A percentile compares a stretch with the other conserved stretches of the same genome.
Evolutionary conservation across 2,888 invertebrate species (phyloP).

Genomic region (Allygus modestus): DNA sequence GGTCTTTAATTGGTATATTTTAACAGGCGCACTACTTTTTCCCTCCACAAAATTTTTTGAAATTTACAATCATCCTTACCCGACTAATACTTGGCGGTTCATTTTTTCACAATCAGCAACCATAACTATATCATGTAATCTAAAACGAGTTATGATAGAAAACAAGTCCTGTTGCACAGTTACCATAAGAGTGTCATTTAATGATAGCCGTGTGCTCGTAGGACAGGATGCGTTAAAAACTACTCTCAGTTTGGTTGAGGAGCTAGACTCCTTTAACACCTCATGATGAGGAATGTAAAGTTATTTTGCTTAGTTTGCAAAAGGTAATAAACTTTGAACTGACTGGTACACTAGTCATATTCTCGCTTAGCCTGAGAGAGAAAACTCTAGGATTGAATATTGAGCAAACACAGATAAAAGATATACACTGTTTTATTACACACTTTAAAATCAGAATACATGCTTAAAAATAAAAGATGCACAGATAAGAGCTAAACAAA

Average conservation of each 20-base stretch:
- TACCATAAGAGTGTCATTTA: slow-evolving; percentile 6
- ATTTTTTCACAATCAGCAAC: background rate
- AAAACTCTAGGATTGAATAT: too few species aligned
- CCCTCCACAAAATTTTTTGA: background rate
- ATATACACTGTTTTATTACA: background rate
- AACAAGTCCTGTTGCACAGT: background rate
- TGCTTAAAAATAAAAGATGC: too few species aligned
- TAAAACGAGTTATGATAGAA: background rate
- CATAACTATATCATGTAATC: background rate
- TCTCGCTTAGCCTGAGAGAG: too few species aligned
- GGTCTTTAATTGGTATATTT: background rate
- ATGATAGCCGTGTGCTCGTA: background rate
- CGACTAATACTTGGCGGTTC: background rate
- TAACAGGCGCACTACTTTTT: background rate
- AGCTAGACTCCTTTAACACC: background rate
- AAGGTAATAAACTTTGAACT: too few species aligned
- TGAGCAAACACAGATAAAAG: too few species aligned
- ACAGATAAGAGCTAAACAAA: too few species aligned
- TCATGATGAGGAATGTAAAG: background rate
- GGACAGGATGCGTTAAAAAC: slow-evolving; percentile 8
- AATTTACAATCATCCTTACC: background rate
- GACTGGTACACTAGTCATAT: too few species aligned
- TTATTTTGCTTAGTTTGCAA: background rate
- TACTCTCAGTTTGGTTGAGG: background rate
- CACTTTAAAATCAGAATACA: background rate